Base-by-base conservation (phyloP, 2,888 invertebrate species). In the Coenonympha glycerion region DNA sequence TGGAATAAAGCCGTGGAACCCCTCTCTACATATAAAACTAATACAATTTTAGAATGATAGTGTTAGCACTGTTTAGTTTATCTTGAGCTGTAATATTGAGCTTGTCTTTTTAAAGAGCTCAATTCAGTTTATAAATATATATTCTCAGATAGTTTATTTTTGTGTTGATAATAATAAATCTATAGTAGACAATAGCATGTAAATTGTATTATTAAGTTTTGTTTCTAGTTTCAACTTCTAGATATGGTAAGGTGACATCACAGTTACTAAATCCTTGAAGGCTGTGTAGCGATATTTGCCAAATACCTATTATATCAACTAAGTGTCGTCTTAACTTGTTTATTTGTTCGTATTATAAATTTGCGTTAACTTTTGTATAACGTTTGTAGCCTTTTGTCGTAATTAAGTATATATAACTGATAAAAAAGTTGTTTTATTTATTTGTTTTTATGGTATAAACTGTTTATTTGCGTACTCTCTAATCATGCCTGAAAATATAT, bases 181-280 rank as follows among this genome's bases (percentile, higher is more conserved):
- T n/a, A n/a, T n/a, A n/a, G n/a, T n/a, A n/a, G n/a, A n/a, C n/a
- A n/a, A 8, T 33, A 16, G 8, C 3, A 34, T 15, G 45, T 40
- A 16, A 9, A 16, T 41, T 18, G 15, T 24, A 18, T 9, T 28
- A 41, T 37, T 37, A 46, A 11, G 24, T 52, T 40, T n/a, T n/a
- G n/a, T n/a, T n/a, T n/a, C n/a, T 34, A 42, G 16, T 52, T 24
- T 44, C 33, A 33, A 49, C 40, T 42, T 13, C 9, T 22, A 36
- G 11, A 49, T 49, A 40, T 49, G 48, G 55, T 19, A 31, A 40
- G 48, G 50, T 55, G 55, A 55, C 55, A 55, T 51, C 53, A 58
- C 47, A 22, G 28, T 49, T 50, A 18, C 41, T 45, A 36, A 53
- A 53, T 42, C 34, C 33, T 30, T 45, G 41, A 53, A 53, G 53